Evolutionary conservation across 30 jellyfish, hydroid and myxozoan species (phyloP).

Genomic region (Mastigias papua): DNA sequence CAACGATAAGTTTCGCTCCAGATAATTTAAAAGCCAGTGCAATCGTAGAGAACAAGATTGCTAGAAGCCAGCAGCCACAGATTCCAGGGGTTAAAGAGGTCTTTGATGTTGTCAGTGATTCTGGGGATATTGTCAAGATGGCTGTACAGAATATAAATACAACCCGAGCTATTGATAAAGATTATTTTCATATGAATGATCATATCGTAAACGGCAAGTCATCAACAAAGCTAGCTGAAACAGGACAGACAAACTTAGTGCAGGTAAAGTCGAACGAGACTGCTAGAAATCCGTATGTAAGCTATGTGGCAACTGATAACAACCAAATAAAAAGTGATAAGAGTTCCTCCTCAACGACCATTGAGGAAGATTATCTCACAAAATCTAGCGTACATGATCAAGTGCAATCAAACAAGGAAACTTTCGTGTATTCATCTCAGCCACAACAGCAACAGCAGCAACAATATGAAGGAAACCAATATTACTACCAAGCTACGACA

Average conservation of each 20-base stretch:
- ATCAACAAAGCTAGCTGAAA: slow-evolving; percentile 70
- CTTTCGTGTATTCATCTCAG: slow-evolving; percentile 65
- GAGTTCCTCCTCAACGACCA: slow-evolving; percentile 59
- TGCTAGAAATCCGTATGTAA: slow-evolving; percentile 60
- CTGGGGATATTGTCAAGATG: slow-evolving; percentile 66
- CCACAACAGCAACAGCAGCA: slow-evolving; percentile 32
- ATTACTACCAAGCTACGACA: slow-evolving; percentile 19
- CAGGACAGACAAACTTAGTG: slow-evolving; percentile 69
- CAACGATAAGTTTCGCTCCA: slow-evolving; percentile 59
- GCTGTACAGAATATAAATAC: slow-evolving; percentile 75
- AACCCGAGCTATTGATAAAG: slow-evolving; percentile 60
- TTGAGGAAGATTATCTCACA: slow-evolving; percentile 63
- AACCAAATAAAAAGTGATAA: slow-evolving; percentile 43
- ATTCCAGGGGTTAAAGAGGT: slow-evolving; percentile 61
- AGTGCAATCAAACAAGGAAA: slow-evolving; percentile 57
- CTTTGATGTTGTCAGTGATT: slow-evolving; percentile 82
- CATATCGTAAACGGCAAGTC: slow-evolving; percentile 56
- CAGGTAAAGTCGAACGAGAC: slow-evolving; percentile 80
- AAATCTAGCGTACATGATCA: slow-evolving; percentile 53
- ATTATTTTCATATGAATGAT: slow-evolving; percentile 70
- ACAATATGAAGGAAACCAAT: background rate
- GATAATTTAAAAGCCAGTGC: slow-evolving; percentile 18
- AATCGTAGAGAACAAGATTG: slow-evolving; percentile 21
- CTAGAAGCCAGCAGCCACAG: slow-evolving; percentile 44
- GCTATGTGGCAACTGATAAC: slow-evolving; percentile 48